phyloP scores from a whole-genome alignment of 2,888 invertebrate species.

The Plusia festucae region DNA sequence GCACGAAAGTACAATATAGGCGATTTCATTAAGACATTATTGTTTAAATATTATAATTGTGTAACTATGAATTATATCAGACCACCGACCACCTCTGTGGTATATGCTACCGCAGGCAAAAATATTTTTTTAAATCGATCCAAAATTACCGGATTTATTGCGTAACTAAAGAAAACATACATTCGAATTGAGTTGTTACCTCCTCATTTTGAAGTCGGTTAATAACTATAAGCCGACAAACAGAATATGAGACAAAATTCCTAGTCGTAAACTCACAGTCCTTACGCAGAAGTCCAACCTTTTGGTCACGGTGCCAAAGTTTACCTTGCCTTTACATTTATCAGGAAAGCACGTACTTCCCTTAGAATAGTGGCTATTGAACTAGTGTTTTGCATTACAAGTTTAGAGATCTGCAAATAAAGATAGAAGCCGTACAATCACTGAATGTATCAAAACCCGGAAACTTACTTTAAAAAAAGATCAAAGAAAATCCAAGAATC shows the following conservation, averaged over 20 bases:
- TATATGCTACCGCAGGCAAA: no score
- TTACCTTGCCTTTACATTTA: not conserved
- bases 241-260: not conserved
- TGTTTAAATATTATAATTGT: no score
- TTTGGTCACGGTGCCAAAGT: not conserved
- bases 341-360: slow-evolving; percentile 4
- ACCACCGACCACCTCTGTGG: no score
- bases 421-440: not conserved
- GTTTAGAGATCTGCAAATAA: not conserved
- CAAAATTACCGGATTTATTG: no score
- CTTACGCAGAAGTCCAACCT: not conserved
- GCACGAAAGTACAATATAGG: no score
- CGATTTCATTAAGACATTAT: no score
- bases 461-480: not conserved
- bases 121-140: no score
- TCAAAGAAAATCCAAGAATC: not conserved
- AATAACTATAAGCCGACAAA: no score
- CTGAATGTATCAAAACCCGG: not conserved
- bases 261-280: not conserved
- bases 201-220: no score
- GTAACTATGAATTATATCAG: no score
- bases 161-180: no score
- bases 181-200: no score
- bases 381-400: not conserved
- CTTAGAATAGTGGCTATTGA: not conserved